A percentile compares a stretch with the other conserved stretches of the same genome.
Conservation (phyloP, 2,888 invertebrate genomes). For the Carterocephalus palaemon region DNA sequence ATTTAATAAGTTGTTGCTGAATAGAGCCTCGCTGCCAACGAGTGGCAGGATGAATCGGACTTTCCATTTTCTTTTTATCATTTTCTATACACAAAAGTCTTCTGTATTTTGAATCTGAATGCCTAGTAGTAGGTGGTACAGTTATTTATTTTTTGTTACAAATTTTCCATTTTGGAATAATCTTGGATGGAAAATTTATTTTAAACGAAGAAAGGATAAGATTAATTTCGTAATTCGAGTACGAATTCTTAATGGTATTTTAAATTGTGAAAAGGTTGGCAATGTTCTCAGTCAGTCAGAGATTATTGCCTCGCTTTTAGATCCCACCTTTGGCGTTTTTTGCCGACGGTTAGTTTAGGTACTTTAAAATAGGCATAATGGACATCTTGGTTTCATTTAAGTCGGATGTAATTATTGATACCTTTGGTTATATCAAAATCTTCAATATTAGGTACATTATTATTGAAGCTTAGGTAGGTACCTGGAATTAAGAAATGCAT, state of each 20-base stretch:
- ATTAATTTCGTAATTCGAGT: conserved; percentile 25
- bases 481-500: too few species aligned
- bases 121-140: too few species aligned
- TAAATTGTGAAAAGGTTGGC: conserved; percentile 10
- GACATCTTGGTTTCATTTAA: too few species aligned
- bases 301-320: too few species aligned
- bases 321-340: too few species aligned
- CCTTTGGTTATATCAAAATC: too few species aligned
- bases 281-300: conserved; percentile 1
- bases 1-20: conserved; percentile 76
- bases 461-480: too few species aligned
- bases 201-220: conserved; percentile 23
- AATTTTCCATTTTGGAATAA: conserved; percentile 29
- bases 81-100: conserved; percentile 39
- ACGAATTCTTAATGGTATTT: conserved; percentile 17
- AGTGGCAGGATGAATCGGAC: conserved; percentile 61
- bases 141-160: conserved; percentile 30
- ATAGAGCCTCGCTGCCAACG: conserved; percentile 54
- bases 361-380: too few species aligned
- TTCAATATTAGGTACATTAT: too few species aligned
- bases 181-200: conserved; percentile 30
- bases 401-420: too few species aligned
- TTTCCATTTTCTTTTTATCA: conserved; percentile 56
- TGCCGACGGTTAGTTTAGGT: too few species aligned
- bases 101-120: conserved; percentile 39